Percentiles rank a stretch among this genome's conserved stretches.
These are phyloP conservation scores for Centroberyx gerrardi DNA, from an alignment of 2,797 vertebrate species.

Conservation along the genomic window DNA sequence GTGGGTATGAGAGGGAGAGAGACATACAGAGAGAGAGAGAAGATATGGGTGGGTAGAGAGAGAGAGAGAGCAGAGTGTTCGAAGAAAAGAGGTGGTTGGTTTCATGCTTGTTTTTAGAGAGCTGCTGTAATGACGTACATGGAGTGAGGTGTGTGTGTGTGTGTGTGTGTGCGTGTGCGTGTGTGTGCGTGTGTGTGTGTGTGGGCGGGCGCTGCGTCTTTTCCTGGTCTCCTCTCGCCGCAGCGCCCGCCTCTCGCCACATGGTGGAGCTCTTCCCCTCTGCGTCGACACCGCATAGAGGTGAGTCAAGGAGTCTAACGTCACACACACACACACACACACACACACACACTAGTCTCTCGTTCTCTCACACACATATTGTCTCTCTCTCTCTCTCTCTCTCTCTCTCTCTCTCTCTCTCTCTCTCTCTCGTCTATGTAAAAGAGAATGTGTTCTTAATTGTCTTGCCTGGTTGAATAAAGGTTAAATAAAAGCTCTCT, in stretches of 20 bases:
- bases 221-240: background rate
- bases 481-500: no score
- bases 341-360: background rate
- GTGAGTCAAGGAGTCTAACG: slow-evolving; percentile 39
- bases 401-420: background rate
- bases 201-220: slow-evolving; percentile 6
- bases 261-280: slow-evolving; percentile 57
- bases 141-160: slow-evolving; percentile 18
- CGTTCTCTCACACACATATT: no score
- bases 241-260: slow-evolving; percentile 39
- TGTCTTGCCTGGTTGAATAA: no score
- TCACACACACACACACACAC: background rate
- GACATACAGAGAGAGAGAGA: background rate
- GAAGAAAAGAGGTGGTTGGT: background rate
- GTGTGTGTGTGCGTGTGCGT: slow-evolving; percentile 12
- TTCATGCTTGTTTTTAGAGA: slow-evolving; percentile 42
- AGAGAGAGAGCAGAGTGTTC: slow-evolving; percentile 15
- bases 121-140: slow-evolving; percentile 63
- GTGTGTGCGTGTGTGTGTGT: slow-evolving; percentile 34
- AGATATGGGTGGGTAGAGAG: background rate
- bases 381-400: background rate
- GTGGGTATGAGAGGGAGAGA: background rate
- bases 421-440: background rate
- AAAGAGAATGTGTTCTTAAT: no score
- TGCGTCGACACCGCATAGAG: slow-evolving; percentile 21